Conservation (phyloP, 2,888 invertebrate species). For the Sympetrum striolatum region DNA sequence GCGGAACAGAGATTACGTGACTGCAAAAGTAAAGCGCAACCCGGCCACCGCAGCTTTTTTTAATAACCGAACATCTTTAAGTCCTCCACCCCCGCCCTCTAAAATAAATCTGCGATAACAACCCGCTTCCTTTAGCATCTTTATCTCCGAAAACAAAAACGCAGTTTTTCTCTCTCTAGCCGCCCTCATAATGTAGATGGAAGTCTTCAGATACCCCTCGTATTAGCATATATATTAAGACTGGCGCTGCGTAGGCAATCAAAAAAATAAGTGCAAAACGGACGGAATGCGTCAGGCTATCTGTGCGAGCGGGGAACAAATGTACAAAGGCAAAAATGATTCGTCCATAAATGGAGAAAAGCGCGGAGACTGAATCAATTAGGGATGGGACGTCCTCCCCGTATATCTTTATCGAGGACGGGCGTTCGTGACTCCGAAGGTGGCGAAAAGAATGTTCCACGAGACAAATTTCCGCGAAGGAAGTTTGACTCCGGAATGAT, state of each 20-base stretch:
- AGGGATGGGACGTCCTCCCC: neutral
- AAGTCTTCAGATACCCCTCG: constrained; percentile 8
- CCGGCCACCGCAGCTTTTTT: neutral
- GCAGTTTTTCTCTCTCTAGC: neutral
- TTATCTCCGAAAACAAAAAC: neutral
- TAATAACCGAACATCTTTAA: neutral
- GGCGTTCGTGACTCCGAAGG: neutral
- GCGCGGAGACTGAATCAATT: neutral
- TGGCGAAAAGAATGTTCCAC: too few relatives aligned
- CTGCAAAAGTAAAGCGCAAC: neutral
- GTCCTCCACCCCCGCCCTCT: neutral
- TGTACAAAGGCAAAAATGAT: constrained; percentile 8
- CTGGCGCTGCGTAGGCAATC: constrained; percentile 21
- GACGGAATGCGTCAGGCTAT: constrained; percentile 26
- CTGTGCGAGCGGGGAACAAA: constrained; percentile 7
- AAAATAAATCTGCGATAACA: constrained; percentile 9
- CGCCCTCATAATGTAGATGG: constrained; percentile 18
- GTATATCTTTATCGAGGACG: neutral
- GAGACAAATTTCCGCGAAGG: neutral
- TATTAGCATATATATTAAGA: constrained; percentile 41
- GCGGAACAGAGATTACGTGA: neutral
- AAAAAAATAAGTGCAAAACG: neutral
- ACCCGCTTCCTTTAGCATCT: neutral
- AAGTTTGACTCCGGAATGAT: neutral
- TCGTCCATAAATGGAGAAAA: neutral